Evolutionary conservation across 2,113 vertebrate genomes (phyloP).

Genomic region (Tachuris rubrigastra): DNA sequence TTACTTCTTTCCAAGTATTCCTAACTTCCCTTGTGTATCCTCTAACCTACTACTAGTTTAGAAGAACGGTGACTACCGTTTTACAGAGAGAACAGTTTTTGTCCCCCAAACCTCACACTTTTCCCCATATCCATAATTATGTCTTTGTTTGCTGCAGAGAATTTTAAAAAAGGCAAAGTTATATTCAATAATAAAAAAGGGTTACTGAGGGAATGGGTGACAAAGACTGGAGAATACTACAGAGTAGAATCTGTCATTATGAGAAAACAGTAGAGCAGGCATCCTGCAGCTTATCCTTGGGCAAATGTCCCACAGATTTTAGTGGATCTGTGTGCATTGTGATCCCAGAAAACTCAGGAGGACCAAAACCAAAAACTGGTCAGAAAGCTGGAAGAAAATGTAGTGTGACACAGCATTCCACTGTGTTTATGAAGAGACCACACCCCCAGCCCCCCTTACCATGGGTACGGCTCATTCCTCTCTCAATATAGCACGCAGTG

Average conservation of each 20-base stretch:
- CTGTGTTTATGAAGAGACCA: slow-evolving; percentile 38
- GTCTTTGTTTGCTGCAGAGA: background rate
- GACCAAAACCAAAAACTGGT: background rate
- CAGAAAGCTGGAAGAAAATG: background rate
- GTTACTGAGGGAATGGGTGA: background rate
- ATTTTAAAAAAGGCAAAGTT: background rate
- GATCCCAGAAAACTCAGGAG: background rate
- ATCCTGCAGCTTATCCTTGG: background rate
- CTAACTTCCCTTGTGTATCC: background rate
- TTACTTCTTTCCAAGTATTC: background rate
- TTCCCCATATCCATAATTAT: background rate
- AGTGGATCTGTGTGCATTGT: background rate
- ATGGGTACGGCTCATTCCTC: slow-evolving; percentile 34
- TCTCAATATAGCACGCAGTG: slow-evolving; percentile 51
- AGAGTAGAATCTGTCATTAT: background rate
- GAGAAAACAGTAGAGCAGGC: background rate
- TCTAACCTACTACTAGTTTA: background rate
- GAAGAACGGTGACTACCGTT: background rate
- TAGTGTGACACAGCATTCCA: slow-evolving; percentile 46
- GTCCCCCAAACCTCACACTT: background rate
- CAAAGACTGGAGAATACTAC: background rate
- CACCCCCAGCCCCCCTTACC: background rate
- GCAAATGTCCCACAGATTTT: background rate
- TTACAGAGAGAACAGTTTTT: background rate
- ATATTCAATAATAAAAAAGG: background rate